phyloP scores from a whole-genome alignment of 2,888 invertebrate genomes.

The Orchestes rusci region DNA sequence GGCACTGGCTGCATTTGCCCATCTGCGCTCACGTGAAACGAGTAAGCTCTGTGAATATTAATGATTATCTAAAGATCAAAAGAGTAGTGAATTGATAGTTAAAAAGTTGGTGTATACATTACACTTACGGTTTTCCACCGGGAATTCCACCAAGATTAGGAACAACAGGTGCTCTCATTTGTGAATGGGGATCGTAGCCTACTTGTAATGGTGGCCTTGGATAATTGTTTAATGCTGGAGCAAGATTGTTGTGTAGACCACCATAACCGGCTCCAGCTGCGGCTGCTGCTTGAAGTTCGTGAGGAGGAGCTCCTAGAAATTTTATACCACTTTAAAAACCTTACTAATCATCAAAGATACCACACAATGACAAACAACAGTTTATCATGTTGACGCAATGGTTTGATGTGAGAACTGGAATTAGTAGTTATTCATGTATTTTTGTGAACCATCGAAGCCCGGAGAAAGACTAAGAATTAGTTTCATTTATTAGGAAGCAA shows the following conservation, averaged over 20 bases:
- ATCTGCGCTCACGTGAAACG: conserved; percentile 86
- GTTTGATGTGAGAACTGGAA: too few relatives aligned
- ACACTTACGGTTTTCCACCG: conserved; percentile 80
- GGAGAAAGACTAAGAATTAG: too few relatives aligned
- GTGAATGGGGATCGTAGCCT: conserved; percentile 59
- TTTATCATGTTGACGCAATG: too few relatives aligned
- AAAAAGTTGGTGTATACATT: conserved; percentile 6
- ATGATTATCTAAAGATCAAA: too few relatives aligned
- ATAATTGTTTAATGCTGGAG: conserved; percentile 59
- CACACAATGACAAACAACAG: too few relatives aligned
- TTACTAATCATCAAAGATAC: too few relatives aligned
- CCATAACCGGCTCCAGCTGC: conserved; percentile 48
- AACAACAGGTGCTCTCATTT: conserved; percentile 59
- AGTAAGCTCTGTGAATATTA: conserved; percentile 74
- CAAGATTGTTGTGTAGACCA: conserved; percentile 56
- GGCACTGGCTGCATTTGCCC: conserved; percentile 86
- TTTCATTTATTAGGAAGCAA: too few relatives aligned
- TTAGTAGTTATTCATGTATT: too few relatives aligned
- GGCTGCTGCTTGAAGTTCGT: conserved; percentile 52
- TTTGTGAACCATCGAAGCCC: too few relatives aligned
- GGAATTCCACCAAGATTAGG: conserved; percentile 63
- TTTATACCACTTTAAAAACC: not conserved
- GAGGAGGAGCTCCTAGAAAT: conserved; percentile 42
- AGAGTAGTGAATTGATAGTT: not conserved
- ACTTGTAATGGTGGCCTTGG: conserved; percentile 59